Base-by-base conservation (phyloP, 1,140 invertebrate genomes). In the Dendroctonus ponderosae region DNA sequence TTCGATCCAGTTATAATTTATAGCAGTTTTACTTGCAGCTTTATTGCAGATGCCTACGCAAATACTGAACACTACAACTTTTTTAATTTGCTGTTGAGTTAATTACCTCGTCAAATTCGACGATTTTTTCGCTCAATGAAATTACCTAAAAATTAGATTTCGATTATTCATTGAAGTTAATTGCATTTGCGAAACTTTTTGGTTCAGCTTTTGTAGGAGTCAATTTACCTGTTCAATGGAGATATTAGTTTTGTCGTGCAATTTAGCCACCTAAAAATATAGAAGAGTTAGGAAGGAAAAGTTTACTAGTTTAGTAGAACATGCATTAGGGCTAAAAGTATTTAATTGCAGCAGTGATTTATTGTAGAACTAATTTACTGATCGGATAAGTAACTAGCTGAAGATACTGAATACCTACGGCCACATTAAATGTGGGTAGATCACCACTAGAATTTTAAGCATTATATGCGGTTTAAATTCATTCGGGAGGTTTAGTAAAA, bases 181-280 rank as follows among this genome's bases (percentile, higher is more conserved):
- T 26, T 26, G 26, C 26, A 26, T 26, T 26, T 26, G 3, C 26
- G 26, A 26, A 26, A 26, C 26, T 26, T 26, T 26, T 26, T 26
- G 26, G 3, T 26, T 26, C 3, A 26, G 26, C 26, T 1, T 38
- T 52, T n/a, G 8, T 12, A 52, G 7, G 42, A 59, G n/a, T 48
- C 39, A 9, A 62, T 12, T 66, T 66, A 66, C 64, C 64, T 66
- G 64, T 59, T 66, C 56, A 15, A 61, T 11, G 46, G 48, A 57
- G 8, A 56, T 52, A 66, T 54, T 58, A 51, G 64, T 49, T 59
- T 66, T 66, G 42, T 60, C 64, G 46, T 66, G 64, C 39, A 66
- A 59, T 60, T 66, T 66, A 66, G 64, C 64, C 46, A 66, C 64
- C 64, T 66, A 66, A 49, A 66, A 65, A 65, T 46, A 11, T n/a